Percentiles rank a stretch among this genome's conserved stretches.
Conservation (phyloP, 2,888 invertebrate species). For the Trypoxylon attenuatum region DNA sequence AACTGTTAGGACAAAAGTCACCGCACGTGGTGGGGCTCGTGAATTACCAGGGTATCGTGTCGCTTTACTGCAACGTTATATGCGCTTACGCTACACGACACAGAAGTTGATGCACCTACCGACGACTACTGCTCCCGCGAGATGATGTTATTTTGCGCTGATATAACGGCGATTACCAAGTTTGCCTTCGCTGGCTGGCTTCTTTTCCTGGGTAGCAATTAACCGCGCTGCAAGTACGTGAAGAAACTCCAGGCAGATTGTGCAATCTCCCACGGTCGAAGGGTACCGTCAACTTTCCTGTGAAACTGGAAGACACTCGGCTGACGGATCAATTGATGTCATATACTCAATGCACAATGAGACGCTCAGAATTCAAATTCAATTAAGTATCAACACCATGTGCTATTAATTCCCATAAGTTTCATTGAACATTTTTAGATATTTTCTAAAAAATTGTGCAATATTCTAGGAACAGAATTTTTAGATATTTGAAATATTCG, state of each 20-base stretch:
- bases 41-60: constrained; percentile 34
- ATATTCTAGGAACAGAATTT: no score
- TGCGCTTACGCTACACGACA: constrained; percentile 32
- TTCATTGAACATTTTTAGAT: no score
- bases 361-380: background rate
- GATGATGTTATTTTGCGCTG: constrained; percentile 44
- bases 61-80: constrained; percentile 41
- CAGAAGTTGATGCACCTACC: constrained; percentile 43
- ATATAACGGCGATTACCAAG: constrained; percentile 53
- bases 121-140: constrained; percentile 8
- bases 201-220: constrained; percentile 49
- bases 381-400: no score
- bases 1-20: constrained; percentile 30
- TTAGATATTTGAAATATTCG: no score
- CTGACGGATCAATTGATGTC: constrained; percentile 6
- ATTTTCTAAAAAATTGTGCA: no score
- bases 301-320: constrained; percentile 43
- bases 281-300: constrained; percentile 35
- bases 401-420: no score
- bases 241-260: constrained; percentile 42
- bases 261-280: constrained; percentile 46
- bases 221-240: constrained; percentile 32
- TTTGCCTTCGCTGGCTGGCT: constrained; percentile 34
- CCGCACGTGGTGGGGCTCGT: constrained; percentile 21
- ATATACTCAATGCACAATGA: background rate